phyloP scores from a whole-genome alignment of 2,113 vertebrate genomes.

The Herpetotheres cachinnans region DNA sequence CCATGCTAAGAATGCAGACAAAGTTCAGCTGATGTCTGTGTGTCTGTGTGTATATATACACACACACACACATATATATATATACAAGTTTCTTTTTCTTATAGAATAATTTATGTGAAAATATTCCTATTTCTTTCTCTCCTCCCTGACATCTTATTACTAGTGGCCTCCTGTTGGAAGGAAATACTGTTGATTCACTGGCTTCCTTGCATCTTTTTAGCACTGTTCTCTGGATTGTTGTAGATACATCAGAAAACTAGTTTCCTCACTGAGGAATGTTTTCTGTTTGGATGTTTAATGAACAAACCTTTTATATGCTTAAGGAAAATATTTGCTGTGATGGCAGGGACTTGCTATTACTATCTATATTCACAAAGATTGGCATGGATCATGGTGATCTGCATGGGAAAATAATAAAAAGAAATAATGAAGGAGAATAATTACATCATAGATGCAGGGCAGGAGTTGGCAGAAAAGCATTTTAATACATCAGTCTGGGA shows the following conservation, averaged over 20 bases:
- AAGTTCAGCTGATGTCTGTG: neutral
- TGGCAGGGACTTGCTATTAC: neutral
- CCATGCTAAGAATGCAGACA: neutral
- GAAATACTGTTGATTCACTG: neutral
- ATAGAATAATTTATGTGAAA: neutral
- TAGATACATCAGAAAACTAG: neutral
- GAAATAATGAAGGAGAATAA: neutral
- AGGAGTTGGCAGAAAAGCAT: neutral
- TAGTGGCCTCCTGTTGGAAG: neutral
- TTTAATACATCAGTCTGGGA: slow-evolving; percentile 20
- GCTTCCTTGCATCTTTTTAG: neutral
- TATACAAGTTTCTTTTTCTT: neutral
- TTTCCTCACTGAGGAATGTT: neutral
- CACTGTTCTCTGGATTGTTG: slow-evolving; percentile 9
- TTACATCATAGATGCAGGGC: neutral
- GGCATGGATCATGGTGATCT: neutral
- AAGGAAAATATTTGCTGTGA: neutral
- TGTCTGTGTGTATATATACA: neutral
- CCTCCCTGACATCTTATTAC: neutral
- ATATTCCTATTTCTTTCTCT: neutral
- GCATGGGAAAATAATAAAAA: slow-evolving; percentile 3
- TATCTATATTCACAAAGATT: neutral
- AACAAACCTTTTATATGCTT: neutral
- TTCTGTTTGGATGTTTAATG: slow-evolving; percentile 36
- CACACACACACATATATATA: too few species aligned